These are phyloP conservation scores for Brachyhypopomus occidentalis DNA, from an alignment of 2,113 vertebrate species.

Conservation along the genomic window DNA sequence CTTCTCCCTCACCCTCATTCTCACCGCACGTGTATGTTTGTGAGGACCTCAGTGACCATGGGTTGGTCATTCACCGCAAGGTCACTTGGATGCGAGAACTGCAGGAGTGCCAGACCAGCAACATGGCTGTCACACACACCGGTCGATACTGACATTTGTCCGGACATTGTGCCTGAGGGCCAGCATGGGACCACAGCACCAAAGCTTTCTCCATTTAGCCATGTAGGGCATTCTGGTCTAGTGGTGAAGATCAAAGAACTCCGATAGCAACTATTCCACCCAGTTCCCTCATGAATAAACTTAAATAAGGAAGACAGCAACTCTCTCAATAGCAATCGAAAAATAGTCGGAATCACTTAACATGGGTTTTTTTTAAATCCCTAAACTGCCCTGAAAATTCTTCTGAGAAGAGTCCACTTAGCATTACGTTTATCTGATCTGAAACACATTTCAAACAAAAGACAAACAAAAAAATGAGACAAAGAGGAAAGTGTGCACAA, in stretches of 20 bases:
- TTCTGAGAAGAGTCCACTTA: no score
- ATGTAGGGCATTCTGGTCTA: background rate
- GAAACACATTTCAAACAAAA: no score
- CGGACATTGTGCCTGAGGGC: background rate
- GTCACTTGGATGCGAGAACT: conserved; percentile 6
- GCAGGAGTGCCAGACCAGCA: background rate
- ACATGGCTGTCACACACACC: background rate
- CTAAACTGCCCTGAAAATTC: no score
- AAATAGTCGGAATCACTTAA: no score
- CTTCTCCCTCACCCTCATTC: background rate
- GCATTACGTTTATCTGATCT: no score
- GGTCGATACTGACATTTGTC: conserved; percentile 10
- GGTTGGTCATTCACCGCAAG: background rate
- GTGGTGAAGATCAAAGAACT: background rate
- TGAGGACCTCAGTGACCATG: background rate
- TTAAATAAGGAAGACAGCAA: no score
- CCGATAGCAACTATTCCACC: background rate
- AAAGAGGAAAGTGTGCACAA: background rate
- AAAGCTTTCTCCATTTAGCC: background rate
- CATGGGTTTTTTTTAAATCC: no score
- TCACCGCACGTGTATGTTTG: background rate
- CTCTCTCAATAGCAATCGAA: no score
- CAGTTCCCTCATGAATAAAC: background rate
- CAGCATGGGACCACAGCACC: background rate
- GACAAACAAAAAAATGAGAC: no score